Evolutionary conservation across 2,113 vertebrate genomes (phyloP).

Genomic region (Columba janthina): DNA sequence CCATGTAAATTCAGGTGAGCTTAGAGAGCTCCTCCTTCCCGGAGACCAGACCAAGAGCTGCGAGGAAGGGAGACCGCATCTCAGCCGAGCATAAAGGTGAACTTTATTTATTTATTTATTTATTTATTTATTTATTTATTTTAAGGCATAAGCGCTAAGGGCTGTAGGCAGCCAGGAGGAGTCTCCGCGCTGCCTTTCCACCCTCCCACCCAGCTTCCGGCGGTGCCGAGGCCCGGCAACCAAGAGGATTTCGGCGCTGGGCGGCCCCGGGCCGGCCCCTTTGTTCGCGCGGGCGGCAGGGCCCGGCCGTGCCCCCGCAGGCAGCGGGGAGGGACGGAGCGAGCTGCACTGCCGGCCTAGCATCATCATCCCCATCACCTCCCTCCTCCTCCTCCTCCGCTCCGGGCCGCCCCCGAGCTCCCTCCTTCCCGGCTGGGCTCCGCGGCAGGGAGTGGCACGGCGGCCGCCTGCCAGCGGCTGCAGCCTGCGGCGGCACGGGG

Average conservation of each 20-base stretch:
- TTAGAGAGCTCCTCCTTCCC: background rate
- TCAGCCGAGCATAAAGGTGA: background rate
- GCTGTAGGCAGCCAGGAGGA: background rate
- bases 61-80: background rate
- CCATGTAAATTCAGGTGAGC: background rate
- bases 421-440: background rate
- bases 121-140: background rate
- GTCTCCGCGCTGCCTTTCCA: background rate
- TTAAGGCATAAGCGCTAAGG: too few relatives aligned
- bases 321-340: background rate
- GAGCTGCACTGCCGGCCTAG: background rate
- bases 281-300: conserved; percentile 45
- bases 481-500: background rate
- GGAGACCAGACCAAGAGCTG: background rate
- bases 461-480: background rate
- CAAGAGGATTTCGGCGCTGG: background rate
- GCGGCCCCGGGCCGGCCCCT: conserved; percentile 29
- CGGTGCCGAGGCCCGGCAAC: background rate
- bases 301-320: background rate
- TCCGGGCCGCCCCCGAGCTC: background rate
- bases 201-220: conserved; percentile 41
- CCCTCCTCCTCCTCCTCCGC: background rate
- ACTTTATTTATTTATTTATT: rapidly evolving
- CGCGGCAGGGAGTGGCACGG: conserved; percentile 35
- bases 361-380: background rate